Base-by-base conservation (phyloP, 2,797 vertebrate species). In the Epinephelus malabaricus region DNA sequence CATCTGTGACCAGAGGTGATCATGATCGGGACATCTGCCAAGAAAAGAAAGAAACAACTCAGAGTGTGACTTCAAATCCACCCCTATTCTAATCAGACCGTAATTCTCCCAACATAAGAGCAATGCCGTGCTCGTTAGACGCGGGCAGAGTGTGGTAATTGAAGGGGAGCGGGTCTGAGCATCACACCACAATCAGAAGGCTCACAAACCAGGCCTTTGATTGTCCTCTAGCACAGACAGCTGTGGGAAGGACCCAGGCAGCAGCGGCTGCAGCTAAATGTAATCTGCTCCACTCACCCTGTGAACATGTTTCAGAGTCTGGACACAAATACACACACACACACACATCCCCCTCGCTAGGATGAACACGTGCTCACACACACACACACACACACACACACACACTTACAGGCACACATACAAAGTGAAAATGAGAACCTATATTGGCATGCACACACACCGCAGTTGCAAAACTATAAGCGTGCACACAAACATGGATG, bases 161-260 rank as follows among this genome's bases (percentile, higher is more conserved):
- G 86, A 83, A 81, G 85, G 69, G 85, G 86, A 89, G 75, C 27
- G 74, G 63, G 78, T 49, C 79, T 7, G 75, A 86, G 79, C 75
- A 83, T 87, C 85, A 74, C 76, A 62, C 72, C 83, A 85, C 84
- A 85, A 90, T 91, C 89, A 88, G 88, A 78, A 46, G 66, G 67
- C 80, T 82, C 62, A 10, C 78, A 47, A 76, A 17, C 76, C 67
- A 4, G 81, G 43, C 62, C 83, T 89, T 75, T 91, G 89, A 90
- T 88, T 90, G 89, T 91, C 83, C 83, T 87, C 79, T 59, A 67
- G 83, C 82, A 25, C 61, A 83, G 76, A 87, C 89, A 92, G 89
- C 93, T 88, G 89, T 87, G 85, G 83, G 82, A 87, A 84, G 83
- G 73, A 81, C 61, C 79, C 78, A 51, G 54, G 81, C 86, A 60